Evolutionary conservation across 1,140 invertebrate genomes (phyloP).

Genomic region (Drosophila rhopaloa): DNA sequence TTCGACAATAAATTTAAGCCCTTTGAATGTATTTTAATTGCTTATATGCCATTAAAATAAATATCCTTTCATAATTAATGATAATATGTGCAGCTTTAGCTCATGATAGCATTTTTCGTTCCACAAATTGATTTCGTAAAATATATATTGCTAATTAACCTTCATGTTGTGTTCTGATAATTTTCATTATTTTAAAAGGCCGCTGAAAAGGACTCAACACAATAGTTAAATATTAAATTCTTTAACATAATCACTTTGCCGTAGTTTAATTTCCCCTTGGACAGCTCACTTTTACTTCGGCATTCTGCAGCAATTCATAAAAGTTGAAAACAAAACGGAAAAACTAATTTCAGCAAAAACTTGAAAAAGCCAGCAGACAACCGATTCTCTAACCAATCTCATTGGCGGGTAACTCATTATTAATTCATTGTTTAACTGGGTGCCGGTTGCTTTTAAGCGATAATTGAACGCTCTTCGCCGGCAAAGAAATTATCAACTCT

Average conservation of each 20-base stretch:
- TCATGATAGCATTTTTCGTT: neutral
- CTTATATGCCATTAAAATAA: neutral
- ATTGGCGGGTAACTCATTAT: slow-evolving; percentile 19
- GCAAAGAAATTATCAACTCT: slow-evolving; percentile 46
- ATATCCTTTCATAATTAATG: neutral
- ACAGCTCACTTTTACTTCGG: neutral
- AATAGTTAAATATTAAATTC: slow-evolving; percentile 7
- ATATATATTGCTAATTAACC: slow-evolving; percentile 2
- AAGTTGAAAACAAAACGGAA: slow-evolving; percentile 11
- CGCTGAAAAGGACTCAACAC: neutral
- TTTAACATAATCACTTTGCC: slow-evolving; percentile 12
- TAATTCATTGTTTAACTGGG: slow-evolving; percentile 33
- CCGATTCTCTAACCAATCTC: slow-evolving; percentile 7
- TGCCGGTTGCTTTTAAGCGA: slow-evolving; percentile 40
- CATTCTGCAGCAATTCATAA: slow-evolving; percentile 4
- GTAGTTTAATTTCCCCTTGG: slow-evolving; percentile 19
- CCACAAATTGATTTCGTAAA: slow-evolving; percentile 1
- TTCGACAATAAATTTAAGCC: neutral
- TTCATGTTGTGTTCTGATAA: neutral
- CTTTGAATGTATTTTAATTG: neutral
- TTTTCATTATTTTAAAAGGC: slow-evolving; percentile 1
- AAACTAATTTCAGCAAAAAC: slow-evolving; percentile 26
- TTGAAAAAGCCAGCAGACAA: slow-evolving; percentile 5
- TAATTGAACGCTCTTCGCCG: slow-evolving; percentile 34
- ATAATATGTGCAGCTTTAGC: neutral